phyloP scores from a whole-genome alignment of 2,888 invertebrate species.

The Dynastes tityus region DNA sequence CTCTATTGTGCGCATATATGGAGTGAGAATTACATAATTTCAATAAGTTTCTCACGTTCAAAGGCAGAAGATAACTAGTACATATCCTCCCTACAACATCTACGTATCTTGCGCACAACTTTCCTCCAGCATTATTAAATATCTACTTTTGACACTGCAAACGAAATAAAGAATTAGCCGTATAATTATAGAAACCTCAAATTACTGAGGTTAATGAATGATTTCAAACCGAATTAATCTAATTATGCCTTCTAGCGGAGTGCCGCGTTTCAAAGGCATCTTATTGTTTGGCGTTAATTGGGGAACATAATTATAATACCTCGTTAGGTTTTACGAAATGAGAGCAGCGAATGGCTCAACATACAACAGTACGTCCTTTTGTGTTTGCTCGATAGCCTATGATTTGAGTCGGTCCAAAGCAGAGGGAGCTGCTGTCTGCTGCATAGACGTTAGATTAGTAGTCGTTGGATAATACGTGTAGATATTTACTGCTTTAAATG shows the following conservation, averaged over 20 bases:
- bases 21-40: constrained; percentile 31
- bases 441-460: constrained; percentile 7
- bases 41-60: constrained; percentile 14
- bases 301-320: constrained; percentile 48
- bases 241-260: constrained; percentile 50
- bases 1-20: not conserved
- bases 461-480: not conserved
- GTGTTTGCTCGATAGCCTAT: constrained; percentile 37
- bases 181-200: constrained; percentile 47
- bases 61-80: constrained; percentile 5
- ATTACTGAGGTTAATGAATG: constrained; percentile 49
- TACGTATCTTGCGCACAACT: not conserved
- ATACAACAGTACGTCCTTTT: constrained; percentile 15
- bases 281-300: constrained; percentile 50
- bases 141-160: constrained; percentile 39
- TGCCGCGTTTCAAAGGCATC: constrained; percentile 45
- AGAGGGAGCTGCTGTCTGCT: not conserved
- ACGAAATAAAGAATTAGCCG: constrained; percentile 43
- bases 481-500: constrained; percentile 26
- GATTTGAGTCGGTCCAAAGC: constrained; percentile 22
- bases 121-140: constrained; percentile 27
- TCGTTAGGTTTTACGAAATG: constrained; percentile 48
- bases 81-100: not conserved
- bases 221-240: constrained; percentile 51
- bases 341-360: constrained; percentile 3